Conservation (phyloP, 2,113 vertebrate species). For the Pluvialis apricaria region DNA sequence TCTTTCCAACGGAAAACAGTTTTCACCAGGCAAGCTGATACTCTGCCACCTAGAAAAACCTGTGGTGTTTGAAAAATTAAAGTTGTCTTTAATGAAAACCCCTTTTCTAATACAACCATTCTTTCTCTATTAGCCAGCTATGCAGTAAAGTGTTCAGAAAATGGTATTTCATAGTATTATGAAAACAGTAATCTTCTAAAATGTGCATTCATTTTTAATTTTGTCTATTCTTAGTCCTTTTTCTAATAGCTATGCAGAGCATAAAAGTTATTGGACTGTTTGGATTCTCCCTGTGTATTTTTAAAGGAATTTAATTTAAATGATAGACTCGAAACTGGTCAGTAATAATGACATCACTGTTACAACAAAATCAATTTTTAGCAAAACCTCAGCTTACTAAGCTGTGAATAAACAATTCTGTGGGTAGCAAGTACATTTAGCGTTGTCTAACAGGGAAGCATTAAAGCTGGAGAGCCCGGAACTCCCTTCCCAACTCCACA, state of each 20-base stretch:
- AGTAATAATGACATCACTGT: conserved; percentile 4
- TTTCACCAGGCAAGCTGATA: not conserved
- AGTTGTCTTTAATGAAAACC: not conserved
- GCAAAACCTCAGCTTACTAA: not conserved
- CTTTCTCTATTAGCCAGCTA: not conserved
- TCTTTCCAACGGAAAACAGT: conserved; percentile 13
- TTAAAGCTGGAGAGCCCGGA: not conserved
- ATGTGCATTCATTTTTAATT: not conserved
- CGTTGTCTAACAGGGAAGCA: not conserved
- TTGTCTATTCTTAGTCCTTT: not conserved
- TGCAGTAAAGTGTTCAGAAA: not conserved
- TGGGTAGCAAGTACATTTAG: not conserved
- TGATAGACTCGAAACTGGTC: not conserved
- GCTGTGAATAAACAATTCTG: not conserved
- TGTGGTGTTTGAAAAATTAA: not conserved
- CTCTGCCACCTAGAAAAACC: not conserved
- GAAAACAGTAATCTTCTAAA: not conserved
- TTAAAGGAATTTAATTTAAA: conserved; percentile 45
- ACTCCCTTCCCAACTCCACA: not conserved
- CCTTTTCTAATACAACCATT: not conserved
- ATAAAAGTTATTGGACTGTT: not conserved
- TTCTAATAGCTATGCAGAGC: not conserved
- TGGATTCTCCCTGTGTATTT: conserved; percentile 8
- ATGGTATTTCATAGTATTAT: not conserved
- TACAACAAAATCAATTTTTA: conserved; percentile 8